Base-by-base conservation (phyloP, 2,888 invertebrate species). In the Strigamia crassipes region DNA sequence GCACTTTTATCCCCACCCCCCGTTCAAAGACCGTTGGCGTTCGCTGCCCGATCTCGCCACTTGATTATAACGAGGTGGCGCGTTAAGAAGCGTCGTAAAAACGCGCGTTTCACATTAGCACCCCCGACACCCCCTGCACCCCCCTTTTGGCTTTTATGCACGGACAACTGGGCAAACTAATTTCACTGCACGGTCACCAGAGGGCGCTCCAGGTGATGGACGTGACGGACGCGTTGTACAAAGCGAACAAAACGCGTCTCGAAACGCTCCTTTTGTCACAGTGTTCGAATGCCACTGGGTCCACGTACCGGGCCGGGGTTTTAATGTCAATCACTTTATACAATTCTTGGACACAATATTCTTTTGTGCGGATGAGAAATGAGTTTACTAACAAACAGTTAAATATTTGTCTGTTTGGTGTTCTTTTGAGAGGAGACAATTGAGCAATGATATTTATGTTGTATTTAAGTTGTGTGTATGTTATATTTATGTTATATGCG, bases 161-260 rank as follows among this genome's bases (percentile, higher is more conserved):
- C 61, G 61, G 61, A 61, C 61, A 61, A 61, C 61, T 61, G 61
- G 61, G 61, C 61, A 61, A 61, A 61, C 61, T 61, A 61, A 61
- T 61, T 61, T 61, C 61, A 9, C 18, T 61, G 61, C 61, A 61
- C 61, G 61, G 61, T n/a, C 61, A 61, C 61, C 61, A 61, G 61
- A 61, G 61, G 61, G 61, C 61, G 23, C 61, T 21, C 61, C 61
- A 61, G 61, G 61, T 61, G 61, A 61, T 61, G 61, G 61, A 61
- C 21, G 61, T 18, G 61, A 61, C 18, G 21, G 23, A 51, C 15
- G 3, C 15, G 51, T 13, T n/a, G 51, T 3, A 21, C 21, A 61
- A 61, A 61, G n/a, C 18, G 61, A 61, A 61, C 61, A 61, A 61
- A 61, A 61, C 21, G 21, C 18, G n/a, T 15, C 18, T 18, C 15